A percentile compares a stretch with the other conserved stretches of the same genome.
These are phyloP conservation scores for Pantala flavescens DNA, from an alignment of 1,140 invertebrate species.

Conservation along the genomic window DNA sequence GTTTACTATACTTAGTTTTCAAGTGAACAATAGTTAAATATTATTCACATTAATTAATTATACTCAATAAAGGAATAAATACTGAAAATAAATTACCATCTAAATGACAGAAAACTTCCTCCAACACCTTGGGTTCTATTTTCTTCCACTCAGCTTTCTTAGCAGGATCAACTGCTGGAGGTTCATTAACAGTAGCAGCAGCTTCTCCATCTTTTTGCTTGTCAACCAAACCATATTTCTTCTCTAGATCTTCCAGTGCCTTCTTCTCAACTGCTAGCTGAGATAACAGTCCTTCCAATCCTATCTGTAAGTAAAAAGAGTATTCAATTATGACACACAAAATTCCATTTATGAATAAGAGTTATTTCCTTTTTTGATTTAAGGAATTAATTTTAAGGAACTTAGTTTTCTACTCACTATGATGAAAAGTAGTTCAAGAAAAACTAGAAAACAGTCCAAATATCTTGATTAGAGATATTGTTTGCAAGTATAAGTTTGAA, in stretches of 20 bases:
- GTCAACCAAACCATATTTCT: constrained; percentile 36
- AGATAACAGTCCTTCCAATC: constrained; percentile 44
- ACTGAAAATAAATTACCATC: constrained; percentile 21
- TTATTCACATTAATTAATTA: too few species aligned
- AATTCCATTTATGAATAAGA: too few species aligned
- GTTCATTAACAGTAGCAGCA: constrained; percentile 27
- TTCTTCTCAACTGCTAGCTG: constrained; percentile 44
- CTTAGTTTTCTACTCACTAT: too few species aligned
- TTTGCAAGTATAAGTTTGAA: too few species aligned
- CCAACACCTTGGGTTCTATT: constrained; percentile 33
- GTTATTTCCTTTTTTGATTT: too few species aligned
- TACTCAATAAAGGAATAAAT: not conserved
- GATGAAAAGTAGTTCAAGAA: too few species aligned
- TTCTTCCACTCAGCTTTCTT: constrained; percentile 27
- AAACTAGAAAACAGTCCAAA: too few species aligned
- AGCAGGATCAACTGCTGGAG: not conserved
- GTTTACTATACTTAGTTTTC: too few species aligned
- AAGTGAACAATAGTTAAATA: too few species aligned
- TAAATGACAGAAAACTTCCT: constrained; percentile 34
- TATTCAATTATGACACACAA: not conserved
- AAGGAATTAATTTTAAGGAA: too few species aligned
- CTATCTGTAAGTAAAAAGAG: constrained; percentile 35
- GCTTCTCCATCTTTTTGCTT: constrained; percentile 33
- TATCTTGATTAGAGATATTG: too few species aligned
- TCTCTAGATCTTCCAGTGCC: constrained; percentile 46